Evolutionary conservation across 2,797 vertebrate species (phyloP), one percentile per base, ranked within the genome.

Genomic region (Myioborus miniatus): DNA sequence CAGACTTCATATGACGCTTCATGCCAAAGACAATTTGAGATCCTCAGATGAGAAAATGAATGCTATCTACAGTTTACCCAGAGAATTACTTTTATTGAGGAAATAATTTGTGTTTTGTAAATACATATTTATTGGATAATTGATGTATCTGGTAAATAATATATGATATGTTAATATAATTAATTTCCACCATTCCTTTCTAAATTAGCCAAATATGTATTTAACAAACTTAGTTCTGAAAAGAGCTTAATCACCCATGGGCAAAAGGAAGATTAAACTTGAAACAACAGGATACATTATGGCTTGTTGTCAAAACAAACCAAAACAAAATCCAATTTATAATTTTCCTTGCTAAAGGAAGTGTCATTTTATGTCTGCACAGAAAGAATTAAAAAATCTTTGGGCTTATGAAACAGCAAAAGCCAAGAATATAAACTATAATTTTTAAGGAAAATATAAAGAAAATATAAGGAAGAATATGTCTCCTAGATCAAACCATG

Each of bases 171-270:
- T 47, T 96, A 91, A 93, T 88, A 88, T 46, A 76, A 86, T 91
- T 94, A 83, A 67, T 90, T 90, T 90, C 50, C 22, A 95, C 44
- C 77, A 76, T 86, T 93, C 74, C 29, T 87, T 95, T 90, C 59
- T 92, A 93, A 97, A 94, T 94, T 78, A 91, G 23, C 32, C 93
- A 91, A 94, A 95, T 79, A 95, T 59, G 43, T 91, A 91, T 81
- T 97, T 96, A 93, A 89, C 69, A 94, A 92, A 76, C 50, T 82
- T 88, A 94, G 27, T 76, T 83, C 76, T 86, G 69, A 90, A 83
- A 94, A 75, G 30, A 71, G 39, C 83, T 83, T 94, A 94, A 91
- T 93, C 76, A 76, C 53, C 50, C 82, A 58, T 62, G 62, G 72
- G 85, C 46, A 91, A 93, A 93, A 91, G 26, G n/a, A 91, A 93